phyloP scores from a whole-genome alignment of 2,113 vertebrate species.

The Scomber scombrus region DNA sequence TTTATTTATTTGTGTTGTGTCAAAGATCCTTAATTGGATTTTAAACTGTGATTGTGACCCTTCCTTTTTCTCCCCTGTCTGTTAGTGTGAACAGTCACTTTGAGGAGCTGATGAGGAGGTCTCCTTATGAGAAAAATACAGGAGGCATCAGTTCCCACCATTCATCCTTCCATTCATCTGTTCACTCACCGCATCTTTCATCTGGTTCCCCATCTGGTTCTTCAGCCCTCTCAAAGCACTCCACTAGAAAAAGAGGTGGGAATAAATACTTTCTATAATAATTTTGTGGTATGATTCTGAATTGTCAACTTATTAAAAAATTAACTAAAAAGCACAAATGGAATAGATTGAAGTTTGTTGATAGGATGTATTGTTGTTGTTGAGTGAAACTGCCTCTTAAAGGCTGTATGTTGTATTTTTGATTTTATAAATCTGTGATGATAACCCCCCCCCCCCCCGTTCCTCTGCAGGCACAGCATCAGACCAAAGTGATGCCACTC shows the following conservation, averaged over 20 bases:
- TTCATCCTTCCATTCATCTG: conserved; percentile 75
- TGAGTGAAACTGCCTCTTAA: not conserved
- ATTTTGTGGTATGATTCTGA: not conserved
- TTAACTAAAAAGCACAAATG: not conserved
- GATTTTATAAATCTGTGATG: not conserved
- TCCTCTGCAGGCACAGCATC: conserved; percentile 58
- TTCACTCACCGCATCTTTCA: conserved; percentile 80
- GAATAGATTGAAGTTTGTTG: too few relatives aligned
- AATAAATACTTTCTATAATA: not conserved
- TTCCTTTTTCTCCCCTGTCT: not conserved
- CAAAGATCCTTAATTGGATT: not conserved
- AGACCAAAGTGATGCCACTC: conserved; percentile 82
- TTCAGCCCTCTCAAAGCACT: conserved; percentile 88
- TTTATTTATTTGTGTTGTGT: not conserved
- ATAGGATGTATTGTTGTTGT: too few relatives aligned
- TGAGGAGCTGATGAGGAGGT: conserved; percentile 86
- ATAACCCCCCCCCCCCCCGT: not conserved
- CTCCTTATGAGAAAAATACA: conserved; percentile 76
- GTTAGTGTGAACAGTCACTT: conserved; percentile 82
- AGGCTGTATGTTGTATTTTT: not conserved
- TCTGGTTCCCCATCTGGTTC: conserved; percentile 83
- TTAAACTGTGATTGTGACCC: not conserved
- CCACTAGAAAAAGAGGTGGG: conserved; percentile 85
- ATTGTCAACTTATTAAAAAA: not conserved
- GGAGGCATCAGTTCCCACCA: conserved; percentile 79